Base-by-base conservation (phyloP, 1,140 invertebrate species). In the Zaprionus ghesquierei region DNA sequence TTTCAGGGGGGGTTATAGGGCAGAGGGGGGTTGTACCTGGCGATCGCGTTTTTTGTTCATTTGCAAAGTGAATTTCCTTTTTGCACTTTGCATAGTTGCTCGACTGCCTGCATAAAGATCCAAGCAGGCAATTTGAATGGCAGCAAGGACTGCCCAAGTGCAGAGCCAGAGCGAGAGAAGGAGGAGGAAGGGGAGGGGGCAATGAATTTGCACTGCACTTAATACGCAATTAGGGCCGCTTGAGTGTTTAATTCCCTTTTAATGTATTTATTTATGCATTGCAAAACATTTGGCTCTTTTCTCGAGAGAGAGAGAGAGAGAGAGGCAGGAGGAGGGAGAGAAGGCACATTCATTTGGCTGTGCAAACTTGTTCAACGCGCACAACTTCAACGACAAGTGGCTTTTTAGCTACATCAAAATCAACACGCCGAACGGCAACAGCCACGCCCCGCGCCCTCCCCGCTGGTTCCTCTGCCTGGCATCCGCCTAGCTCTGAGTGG, bases 341-440 rank as follows among this genome's bases (percentile, higher is more conserved):
- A 29, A 27, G 20, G 35, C 66, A 66, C 81, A 85, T 81, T 81
- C 81, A 86, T 85, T 85, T 86, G 82, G 66, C 75, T 87, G 66
- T 87, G 81, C 79, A 87, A 86, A 86, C 81, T 86, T 86, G 72
- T 86, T 87, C 81, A 86, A 87, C 82, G 81, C 81, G 81, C 81
- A 80, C 51, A 75, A 55, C 65, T 81, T 80, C 70, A 81, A 77
- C 71, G 79, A 66, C 82, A 82, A 86, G 81, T 87, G 81, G 79
- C 81, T 82, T 87, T 86, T 86, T 79, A 86, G 81, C 82, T 79
- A 87, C 81, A 87, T 87, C 79, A 87, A 79, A 86, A 87, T 87
- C 81, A 86, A 86, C 81, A 87, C 81, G 63, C 65, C 75, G 38
- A 56, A 61, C 35, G 38, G 33, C 44, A 13, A 13, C 50, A 22